These are phyloP conservation scores for Sciurus carolinensis DNA, from an alignment of 2,797 vertebrate species.

Conservation along the genomic window DNA sequence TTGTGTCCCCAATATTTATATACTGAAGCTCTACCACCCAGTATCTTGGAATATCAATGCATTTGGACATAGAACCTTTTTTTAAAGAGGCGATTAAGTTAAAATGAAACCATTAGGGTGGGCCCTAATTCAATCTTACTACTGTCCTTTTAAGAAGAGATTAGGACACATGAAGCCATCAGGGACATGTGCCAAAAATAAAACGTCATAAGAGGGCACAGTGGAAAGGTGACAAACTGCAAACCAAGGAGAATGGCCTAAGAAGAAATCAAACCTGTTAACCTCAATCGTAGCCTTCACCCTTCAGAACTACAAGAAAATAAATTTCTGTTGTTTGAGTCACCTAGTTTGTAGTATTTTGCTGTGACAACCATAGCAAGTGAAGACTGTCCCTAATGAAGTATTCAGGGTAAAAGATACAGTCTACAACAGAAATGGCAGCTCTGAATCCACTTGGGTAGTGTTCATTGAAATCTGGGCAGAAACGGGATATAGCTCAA, in stretches of 20 bases:
- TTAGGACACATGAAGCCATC: background rate
- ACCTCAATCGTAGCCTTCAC: background rate
- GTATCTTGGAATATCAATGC: background rate
- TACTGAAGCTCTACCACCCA: background rate
- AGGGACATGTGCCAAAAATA: background rate
- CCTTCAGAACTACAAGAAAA: background rate
- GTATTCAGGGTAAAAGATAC: background rate
- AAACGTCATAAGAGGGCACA: background rate
- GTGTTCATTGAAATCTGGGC: background rate
- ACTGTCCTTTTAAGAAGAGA: background rate
- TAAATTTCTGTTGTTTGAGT: background rate
- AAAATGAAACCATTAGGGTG: background rate
- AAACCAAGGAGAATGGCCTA: background rate
- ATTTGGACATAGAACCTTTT: background rate
- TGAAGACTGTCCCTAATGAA: background rate
- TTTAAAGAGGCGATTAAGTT: constrained; percentile 12
- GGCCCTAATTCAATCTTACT: background rate
- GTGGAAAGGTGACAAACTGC: background rate
- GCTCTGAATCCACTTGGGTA: background rate
- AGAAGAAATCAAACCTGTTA: background rate
- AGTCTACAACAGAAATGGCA: background rate
- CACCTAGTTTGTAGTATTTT: background rate
- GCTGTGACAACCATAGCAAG: background rate
- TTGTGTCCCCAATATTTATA: background rate
- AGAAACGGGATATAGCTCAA: background rate